Evolutionary conservation across 1,140 invertebrate species (phyloP).

Genomic region (Sycobia sp.): DNA sequence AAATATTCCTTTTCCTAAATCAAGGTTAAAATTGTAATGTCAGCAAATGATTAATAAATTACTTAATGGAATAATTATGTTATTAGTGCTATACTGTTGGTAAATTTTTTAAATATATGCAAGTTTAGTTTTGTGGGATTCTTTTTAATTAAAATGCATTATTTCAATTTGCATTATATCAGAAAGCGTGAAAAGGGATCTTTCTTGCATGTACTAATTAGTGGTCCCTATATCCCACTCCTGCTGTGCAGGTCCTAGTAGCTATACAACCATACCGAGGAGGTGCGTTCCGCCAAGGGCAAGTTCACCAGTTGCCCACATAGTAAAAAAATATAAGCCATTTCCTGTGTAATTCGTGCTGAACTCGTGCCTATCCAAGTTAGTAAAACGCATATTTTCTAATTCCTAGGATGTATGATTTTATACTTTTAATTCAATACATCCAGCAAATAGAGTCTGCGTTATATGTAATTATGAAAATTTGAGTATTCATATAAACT

Average conservation of each 20-base stretch:
- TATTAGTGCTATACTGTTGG: no score
- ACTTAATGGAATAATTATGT: no score
- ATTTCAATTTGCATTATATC: constrained; percentile 26
- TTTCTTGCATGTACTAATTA: constrained; percentile 62
- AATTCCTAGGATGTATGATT: not conserved
- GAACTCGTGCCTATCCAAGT: constrained; percentile 52
- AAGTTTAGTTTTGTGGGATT: no score
- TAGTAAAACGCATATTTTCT: constrained; percentile 21
- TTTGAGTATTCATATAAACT: constrained; percentile 39
- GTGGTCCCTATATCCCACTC: constrained; percentile 55
- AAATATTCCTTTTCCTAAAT: no score
- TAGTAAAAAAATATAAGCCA: constrained; percentile 51
- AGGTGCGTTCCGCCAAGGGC: constrained; percentile 61
- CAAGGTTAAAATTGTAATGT: no score
- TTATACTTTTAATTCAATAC: constrained; percentile 1
- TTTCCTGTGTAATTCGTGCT: constrained; percentile 50
- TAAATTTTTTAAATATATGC: no score
- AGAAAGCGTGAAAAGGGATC: constrained; percentile 26
- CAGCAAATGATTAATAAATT: no score
- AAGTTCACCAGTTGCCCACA: constrained; percentile 60
- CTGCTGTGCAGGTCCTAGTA: constrained; percentile 61
- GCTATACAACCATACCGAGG: constrained; percentile 64
- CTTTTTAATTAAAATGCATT: constrained; percentile 9
- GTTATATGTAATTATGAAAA: constrained; percentile 4
- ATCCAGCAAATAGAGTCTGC: constrained; percentile 8